Conservation (phyloP, 2,888 invertebrate species). For the Hoplodrina ambigua region DNA sequence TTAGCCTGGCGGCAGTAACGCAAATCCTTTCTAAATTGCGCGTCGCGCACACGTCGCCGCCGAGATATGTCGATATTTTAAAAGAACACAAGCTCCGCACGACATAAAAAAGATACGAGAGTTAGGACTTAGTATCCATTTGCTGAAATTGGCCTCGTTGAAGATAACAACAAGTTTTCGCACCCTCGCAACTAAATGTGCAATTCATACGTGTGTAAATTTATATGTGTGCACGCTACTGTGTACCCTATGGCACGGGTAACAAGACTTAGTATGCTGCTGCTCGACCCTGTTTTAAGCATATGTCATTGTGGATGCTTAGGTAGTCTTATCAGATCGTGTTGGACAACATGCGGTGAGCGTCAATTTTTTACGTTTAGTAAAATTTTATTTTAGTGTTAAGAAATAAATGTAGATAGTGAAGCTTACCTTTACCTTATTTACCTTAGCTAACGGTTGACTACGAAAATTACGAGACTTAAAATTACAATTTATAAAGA, state of each 20-base stretch:
- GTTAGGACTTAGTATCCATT: constrained; percentile 91
- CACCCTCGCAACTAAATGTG: constrained; percentile 89
- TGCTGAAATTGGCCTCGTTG: constrained; percentile 90
- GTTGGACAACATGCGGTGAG: constrained; percentile 81
- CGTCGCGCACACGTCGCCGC: constrained; percentile 75
- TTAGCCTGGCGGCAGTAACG: constrained; percentile 78
- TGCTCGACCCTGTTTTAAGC: constrained; percentile 69
- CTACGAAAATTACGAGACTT: background rate
- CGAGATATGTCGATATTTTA: constrained; percentile 86
- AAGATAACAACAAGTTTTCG: constrained; percentile 90
- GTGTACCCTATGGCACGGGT: constrained; percentile 55
- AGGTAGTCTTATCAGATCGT: constrained; percentile 82
- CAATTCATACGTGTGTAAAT: constrained; percentile 89
- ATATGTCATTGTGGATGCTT: constrained; percentile 84
- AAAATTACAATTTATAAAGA: constrained; percentile 1
- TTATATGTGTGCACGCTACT: constrained; percentile 54
- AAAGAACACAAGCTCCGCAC: constrained; percentile 82
- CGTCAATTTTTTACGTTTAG: constrained; percentile 77
- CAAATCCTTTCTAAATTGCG: constrained; percentile 88
- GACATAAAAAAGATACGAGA: constrained; percentile 89
- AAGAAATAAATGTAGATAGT: background rate
- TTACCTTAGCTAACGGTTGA: no score
- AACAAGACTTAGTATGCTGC: constrained; percentile 59
- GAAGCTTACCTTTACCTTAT: no score
- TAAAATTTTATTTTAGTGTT: constrained; percentile 62